phyloP scores from a whole-genome alignment of 2,797 vertebrate genomes.

The Buphagus erythrorhynchus region DNA sequence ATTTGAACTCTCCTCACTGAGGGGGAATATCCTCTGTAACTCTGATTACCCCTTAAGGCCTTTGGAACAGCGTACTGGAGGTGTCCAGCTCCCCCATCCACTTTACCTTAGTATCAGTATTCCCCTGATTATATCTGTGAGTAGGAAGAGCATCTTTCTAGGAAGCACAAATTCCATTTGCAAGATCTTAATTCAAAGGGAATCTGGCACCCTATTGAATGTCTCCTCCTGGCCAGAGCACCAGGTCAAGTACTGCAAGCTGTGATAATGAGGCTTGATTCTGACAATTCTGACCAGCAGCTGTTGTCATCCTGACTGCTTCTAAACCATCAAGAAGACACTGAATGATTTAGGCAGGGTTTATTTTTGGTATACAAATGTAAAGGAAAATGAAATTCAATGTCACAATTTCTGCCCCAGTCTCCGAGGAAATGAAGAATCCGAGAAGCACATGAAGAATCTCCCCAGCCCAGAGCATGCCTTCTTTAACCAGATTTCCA shows the following conservation, averaged over 20 bases:
- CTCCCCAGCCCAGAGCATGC: background rate
- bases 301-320: slow-evolving; percentile 59
- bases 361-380: slow-evolving; percentile 64
- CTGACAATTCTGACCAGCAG: slow-evolving; percentile 62
- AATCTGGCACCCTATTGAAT: slow-evolving; percentile 43
- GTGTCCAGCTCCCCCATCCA: background rate
- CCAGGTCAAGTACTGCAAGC: slow-evolving; percentile 61
- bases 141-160: background rate
- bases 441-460: slow-evolving; percentile 9
- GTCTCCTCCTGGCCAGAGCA: slow-evolving; percentile 59
- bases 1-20: background rate
- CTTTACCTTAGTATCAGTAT: background rate
- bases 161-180: background rate
- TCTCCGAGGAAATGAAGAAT: background rate
- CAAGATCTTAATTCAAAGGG: slow-evolving; percentile 37
- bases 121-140: background rate
- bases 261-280: slow-evolving; percentile 54
- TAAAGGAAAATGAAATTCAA: slow-evolving; percentile 51
- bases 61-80: background rate
- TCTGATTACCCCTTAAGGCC: background rate
- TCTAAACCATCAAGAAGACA: slow-evolving; percentile 44
- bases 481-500: background rate
- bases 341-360: slow-evolving; percentile 50
- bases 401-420: slow-evolving; percentile 16
- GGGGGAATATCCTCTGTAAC: background rate